phyloP scores from a whole-genome alignment of 2,888 invertebrate genomes.

The Oligia latruncula region DNA sequence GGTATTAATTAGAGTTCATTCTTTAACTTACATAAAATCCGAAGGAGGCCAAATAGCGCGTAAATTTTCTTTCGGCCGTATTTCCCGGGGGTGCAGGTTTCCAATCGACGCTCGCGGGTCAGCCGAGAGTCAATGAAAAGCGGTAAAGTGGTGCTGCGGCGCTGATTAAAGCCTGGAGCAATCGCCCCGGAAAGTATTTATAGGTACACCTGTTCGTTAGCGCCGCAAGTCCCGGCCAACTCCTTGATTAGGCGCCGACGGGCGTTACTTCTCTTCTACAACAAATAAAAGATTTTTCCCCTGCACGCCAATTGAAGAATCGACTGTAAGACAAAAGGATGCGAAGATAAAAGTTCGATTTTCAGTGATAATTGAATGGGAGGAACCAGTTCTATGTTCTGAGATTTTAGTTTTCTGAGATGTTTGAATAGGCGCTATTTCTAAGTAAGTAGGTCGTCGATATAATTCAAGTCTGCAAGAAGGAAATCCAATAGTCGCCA shows the following conservation, averaged over 20 bases:
- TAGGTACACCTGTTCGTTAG: conserved; percentile 90
- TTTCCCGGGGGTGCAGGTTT: conserved; percentile 86
- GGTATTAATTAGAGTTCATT: conserved; percentile 70
- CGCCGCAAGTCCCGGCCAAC: conserved; percentile 87
- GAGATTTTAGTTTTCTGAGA: conserved; percentile 16
- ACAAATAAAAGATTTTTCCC: conserved; percentile 87
- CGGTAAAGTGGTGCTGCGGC: conserved; percentile 88
- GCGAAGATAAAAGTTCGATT: conserved; percentile 60
- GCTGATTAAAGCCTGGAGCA: conserved; percentile 90
- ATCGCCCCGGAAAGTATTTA: conserved; percentile 90
- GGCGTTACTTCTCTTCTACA: conserved; percentile 86
- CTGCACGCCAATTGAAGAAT: conserved; percentile 82
- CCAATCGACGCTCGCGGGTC: conserved; percentile 87
- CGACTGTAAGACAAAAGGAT: conserved; percentile 72
- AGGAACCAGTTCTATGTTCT: conserved; percentile 8
- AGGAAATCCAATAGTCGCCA: conserved; percentile 64
- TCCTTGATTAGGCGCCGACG: conserved; percentile 90
- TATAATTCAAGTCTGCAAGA: conserved; percentile 67
- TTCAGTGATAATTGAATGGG: conserved; percentile 43
- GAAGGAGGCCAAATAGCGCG: conserved; percentile 77
- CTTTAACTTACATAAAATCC: conserved; percentile 63
- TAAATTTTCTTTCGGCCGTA: conserved; percentile 83
- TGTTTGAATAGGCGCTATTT: not conserved
- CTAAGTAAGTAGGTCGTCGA: conserved; percentile 18
- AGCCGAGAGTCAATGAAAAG: conserved; percentile 89